These are phyloP conservation scores for Coreoperca whiteheadi DNA, from an alignment of 2,113 vertebrate species.

Conservation along the genomic window DNA sequence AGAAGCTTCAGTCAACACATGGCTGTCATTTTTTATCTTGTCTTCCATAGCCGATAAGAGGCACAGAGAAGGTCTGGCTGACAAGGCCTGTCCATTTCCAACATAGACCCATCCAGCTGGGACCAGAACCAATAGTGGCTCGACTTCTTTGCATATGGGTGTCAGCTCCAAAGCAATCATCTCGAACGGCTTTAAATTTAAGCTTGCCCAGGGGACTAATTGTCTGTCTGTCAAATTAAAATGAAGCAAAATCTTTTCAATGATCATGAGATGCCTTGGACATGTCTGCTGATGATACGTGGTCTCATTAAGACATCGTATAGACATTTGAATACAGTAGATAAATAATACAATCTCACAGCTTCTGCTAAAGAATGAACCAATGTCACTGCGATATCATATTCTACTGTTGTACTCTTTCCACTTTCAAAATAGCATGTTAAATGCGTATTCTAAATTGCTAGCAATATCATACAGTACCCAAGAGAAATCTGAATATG, in stretches of 20 bases:
- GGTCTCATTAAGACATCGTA: conserved; percentile 41
- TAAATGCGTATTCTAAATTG: neutral
- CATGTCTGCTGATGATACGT: conserved; percentile 22
- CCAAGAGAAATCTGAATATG: conserved; percentile 26
- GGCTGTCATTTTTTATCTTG: conserved; percentile 64
- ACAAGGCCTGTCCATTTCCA: conserved; percentile 53
- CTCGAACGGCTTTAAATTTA: conserved; percentile 10
- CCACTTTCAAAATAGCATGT: conserved; percentile 2
- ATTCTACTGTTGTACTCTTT: neutral
- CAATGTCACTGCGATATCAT: neutral
- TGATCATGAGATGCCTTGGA: conserved; percentile 30
- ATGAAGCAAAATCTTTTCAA: conserved; percentile 28
- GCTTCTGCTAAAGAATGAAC: conserved; percentile 1
- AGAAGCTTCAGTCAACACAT: conserved; percentile 77
- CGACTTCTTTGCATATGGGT: conserved; percentile 36
- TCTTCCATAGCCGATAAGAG: conserved; percentile 56
- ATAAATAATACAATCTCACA: conserved; percentile 9
- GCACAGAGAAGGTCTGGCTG: conserved; percentile 42
- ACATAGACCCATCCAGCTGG: conserved; percentile 47
- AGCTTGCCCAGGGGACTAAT: conserved; percentile 48
- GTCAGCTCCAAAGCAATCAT: conserved; percentile 64
- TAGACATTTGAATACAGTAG: conserved; percentile 10
- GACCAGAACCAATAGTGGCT: conserved; percentile 49
- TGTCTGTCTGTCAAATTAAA: conserved; percentile 61
- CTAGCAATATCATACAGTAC: neutral